Evolutionary conservation across 2,113 vertebrate genomes (phyloP).

Genomic region (Eretmochelys imbricata): DNA sequence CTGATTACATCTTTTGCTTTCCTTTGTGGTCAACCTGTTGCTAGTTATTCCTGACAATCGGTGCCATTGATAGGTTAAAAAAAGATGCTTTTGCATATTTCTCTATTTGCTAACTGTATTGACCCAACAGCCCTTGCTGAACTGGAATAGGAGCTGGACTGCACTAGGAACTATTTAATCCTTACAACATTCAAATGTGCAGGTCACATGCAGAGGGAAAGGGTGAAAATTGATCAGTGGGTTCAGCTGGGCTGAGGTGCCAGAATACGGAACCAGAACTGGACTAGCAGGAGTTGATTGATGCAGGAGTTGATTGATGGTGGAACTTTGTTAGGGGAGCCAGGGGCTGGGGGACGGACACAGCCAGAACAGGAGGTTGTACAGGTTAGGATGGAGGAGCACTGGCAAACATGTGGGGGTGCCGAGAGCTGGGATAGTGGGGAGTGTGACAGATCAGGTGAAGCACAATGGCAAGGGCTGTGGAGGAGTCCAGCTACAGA

Average conservation of each 20-base stretch:
- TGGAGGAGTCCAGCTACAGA: not conserved
- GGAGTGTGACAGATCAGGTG: not conserved
- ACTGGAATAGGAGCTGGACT: not conserved
- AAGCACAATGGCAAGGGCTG: not conserved
- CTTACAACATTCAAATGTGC: not conserved
- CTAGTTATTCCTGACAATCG: conserved; percentile 54
- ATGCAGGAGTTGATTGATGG: too few species aligned
- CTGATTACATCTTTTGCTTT: conserved; percentile 48
- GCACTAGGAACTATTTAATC: not conserved
- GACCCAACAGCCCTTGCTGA: not conserved
- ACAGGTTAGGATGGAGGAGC: not conserved
- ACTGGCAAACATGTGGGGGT: not conserved
- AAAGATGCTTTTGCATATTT: not conserved
- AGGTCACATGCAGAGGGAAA: not conserved
- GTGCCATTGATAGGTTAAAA: conserved; percentile 49
- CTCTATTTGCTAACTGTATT: not conserved
- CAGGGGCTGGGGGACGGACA: not conserved
- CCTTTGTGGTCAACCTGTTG: conserved; percentile 59
- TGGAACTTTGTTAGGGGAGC: not conserved
- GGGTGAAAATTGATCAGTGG: not conserved
- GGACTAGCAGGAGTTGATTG: not conserved
- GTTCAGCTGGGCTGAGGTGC: not conserved
- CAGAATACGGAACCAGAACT: not conserved
- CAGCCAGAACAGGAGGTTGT: not conserved
- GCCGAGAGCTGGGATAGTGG: not conserved